Conservation (phyloP, 2,888 invertebrate genomes). For the Reticulitermes lucifugus region DNA sequence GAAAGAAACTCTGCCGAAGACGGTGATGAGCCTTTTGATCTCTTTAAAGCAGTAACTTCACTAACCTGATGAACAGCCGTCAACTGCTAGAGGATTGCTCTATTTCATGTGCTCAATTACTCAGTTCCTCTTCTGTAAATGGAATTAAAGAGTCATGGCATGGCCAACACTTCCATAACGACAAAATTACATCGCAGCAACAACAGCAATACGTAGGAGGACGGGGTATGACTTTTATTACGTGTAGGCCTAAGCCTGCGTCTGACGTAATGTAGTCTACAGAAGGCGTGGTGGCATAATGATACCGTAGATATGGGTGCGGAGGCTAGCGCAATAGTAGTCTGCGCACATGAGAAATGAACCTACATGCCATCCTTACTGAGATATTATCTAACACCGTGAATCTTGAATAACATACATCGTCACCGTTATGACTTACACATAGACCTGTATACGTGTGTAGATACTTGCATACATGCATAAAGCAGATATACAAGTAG, state of each 20-base stretch:
- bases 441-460: neutral
- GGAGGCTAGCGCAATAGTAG: neutral
- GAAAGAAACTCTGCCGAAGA: too few species aligned
- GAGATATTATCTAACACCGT: neutral
- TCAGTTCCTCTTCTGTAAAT: neutral
- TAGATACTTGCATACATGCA: neutral
- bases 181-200: slow-evolving; percentile 12
- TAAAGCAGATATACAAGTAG: neutral
- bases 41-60: too few species aligned
- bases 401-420: neutral
- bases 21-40: too few species aligned
- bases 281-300: slow-evolving; percentile 35
- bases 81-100: too few species aligned
- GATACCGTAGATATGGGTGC: slow-evolving; percentile 4
- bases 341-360: neutral
- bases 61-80: too few species aligned
- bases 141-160: slow-evolving; percentile 1
- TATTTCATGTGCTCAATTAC: too few species aligned
- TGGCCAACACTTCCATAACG: slow-evolving; percentile 2
- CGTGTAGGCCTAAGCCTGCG: neutral
- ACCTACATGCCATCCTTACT: neutral
- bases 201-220: slow-evolving; percentile 15
- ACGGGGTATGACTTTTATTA: slow-evolving; percentile 27
- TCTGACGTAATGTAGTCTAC: slow-evolving; percentile 20
- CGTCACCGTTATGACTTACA: neutral